A percentile compares a stretch with the other conserved stretches of the same genome.
These are phyloP conservation scores for Sternotherus odoratus DNA, from an alignment of 2,797 vertebrate species.

Conservation along the genomic window DNA sequence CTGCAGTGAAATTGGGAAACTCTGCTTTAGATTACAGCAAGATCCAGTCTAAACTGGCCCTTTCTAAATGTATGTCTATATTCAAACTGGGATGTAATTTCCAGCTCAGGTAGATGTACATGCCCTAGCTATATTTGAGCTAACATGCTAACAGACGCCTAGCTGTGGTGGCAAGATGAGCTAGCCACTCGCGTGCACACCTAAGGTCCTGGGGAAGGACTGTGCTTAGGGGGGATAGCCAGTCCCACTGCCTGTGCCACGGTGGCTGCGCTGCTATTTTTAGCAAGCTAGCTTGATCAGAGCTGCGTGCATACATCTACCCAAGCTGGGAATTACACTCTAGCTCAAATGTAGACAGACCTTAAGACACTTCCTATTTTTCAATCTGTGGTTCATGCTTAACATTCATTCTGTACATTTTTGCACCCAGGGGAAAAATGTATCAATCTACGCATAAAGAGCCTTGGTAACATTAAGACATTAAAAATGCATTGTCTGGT, in stretches of 20 bases:
- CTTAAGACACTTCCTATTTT: background rate
- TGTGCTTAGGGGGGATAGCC: background rate
- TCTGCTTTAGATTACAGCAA: slow-evolving; percentile 23
- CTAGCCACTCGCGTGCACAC: background rate
- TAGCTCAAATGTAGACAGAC: background rate
- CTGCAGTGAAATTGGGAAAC: slow-evolving; percentile 28
- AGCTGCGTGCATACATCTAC: background rate
- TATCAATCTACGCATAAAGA: slow-evolving; percentile 81
- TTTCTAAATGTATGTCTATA: background rate
- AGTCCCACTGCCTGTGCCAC: background rate
- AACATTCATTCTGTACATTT: slow-evolving; percentile 57
- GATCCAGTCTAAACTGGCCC: background rate
- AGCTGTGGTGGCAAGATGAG: background rate
- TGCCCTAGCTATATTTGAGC: background rate
- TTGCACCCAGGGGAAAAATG: slow-evolving; percentile 67
- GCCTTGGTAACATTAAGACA: slow-evolving; percentile 82
- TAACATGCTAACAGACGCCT: background rate
- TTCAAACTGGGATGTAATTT: background rate
- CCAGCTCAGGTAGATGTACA: background rate
- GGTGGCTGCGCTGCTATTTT: background rate
- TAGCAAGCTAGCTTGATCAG: background rate
- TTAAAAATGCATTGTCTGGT: slow-evolving; percentile 81
- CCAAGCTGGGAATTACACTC: background rate
- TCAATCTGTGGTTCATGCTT: slow-evolving; percentile 36
- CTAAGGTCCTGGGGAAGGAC: background rate